phyloP scores from a whole-genome alignment of 2,888 invertebrate species.

The Brachynemurus nebulosus region DNA sequence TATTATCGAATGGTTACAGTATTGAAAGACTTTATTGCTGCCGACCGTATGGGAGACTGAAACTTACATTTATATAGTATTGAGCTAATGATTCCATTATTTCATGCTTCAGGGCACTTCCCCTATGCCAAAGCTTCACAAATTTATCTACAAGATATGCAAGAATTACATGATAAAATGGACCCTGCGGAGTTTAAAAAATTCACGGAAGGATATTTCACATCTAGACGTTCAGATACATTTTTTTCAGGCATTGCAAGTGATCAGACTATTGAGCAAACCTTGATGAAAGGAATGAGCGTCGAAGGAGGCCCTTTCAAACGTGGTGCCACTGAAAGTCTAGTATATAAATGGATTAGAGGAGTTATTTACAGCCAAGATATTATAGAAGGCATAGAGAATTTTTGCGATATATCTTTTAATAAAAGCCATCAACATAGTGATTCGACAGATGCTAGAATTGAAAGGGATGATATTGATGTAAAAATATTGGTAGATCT shows the following conservation, averaged over 20 bases:
- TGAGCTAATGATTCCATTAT: conserved; percentile 19
- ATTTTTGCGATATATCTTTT: conserved; percentile 8
- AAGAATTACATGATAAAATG: conserved; percentile 12
- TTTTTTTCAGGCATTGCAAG: background rate
- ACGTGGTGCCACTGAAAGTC: background rate
- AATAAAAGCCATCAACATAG: conserved; percentile 10
- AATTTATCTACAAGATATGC: conserved; percentile 18
- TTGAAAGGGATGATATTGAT: conserved; percentile 9
- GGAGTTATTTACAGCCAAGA: background rate
- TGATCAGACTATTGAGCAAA: background rate
- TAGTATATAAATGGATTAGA: background rate
- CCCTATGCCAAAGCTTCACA: no score
- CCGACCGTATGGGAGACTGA: conserved; percentile 14
- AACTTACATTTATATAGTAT: conserved; percentile 15
- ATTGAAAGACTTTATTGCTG: conserved; percentile 11
- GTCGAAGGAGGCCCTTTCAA: background rate
- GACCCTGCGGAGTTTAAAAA: conserved; percentile 12
- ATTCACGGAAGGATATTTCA: conserved; percentile 14
- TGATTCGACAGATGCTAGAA: conserved; percentile 9
- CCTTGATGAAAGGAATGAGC: background rate
- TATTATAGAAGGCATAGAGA: conserved; percentile 8
- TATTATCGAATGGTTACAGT: conserved; percentile 3
- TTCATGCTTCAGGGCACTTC: conserved; percentile 20
- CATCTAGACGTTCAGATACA: conserved; percentile 16
- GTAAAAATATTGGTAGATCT: conserved; percentile 11